These are phyloP conservation scores for Andinoacara biseriatus DNA, from an alignment of 2,113 vertebrate genomes.

Conservation along the genomic window DNA sequence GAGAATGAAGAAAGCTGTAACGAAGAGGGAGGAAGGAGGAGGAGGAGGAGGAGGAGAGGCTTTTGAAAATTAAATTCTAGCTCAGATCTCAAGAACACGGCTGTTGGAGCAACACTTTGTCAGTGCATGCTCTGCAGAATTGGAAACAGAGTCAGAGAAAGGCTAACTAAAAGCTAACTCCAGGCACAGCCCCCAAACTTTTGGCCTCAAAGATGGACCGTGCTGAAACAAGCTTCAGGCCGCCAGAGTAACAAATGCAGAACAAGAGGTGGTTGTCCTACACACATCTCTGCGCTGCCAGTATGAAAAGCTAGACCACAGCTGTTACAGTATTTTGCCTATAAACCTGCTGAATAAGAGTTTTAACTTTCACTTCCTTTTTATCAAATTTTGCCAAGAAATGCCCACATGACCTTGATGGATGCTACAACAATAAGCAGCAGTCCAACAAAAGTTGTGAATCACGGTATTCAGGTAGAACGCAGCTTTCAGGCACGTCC, in stretches of 20 bases:
- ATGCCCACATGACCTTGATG: neutral
- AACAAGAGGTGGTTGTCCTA: constrained; percentile 4
- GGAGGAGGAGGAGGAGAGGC: neutral
- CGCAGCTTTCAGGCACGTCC: neutral
- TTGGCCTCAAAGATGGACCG: constrained; percentile 10
- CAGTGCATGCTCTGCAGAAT: neutral
- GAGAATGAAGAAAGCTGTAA: neutral
- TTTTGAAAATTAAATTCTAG: neutral
- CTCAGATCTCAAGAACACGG: constrained; percentile 24
- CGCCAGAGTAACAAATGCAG: constrained; percentile 9
- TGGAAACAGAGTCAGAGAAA: neutral
- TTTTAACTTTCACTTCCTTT: neutral
- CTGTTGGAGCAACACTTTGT: constrained; percentile 34
- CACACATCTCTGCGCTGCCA: neutral
- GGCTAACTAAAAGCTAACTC: constrained; percentile 23
- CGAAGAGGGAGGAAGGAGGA: neutral
- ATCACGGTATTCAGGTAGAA: neutral
- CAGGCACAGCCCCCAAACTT: neutral
- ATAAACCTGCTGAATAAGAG: neutral
- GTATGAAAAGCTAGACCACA: neutral
- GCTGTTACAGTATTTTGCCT: neutral
- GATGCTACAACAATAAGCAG: neutral
- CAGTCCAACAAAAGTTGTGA: neutral
- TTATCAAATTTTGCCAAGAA: neutral
- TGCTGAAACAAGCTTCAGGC: constrained; percentile 18